phyloP scores from a whole-genome alignment of 2,797 vertebrate species.

The Macrochelys suwanniensis region DNA sequence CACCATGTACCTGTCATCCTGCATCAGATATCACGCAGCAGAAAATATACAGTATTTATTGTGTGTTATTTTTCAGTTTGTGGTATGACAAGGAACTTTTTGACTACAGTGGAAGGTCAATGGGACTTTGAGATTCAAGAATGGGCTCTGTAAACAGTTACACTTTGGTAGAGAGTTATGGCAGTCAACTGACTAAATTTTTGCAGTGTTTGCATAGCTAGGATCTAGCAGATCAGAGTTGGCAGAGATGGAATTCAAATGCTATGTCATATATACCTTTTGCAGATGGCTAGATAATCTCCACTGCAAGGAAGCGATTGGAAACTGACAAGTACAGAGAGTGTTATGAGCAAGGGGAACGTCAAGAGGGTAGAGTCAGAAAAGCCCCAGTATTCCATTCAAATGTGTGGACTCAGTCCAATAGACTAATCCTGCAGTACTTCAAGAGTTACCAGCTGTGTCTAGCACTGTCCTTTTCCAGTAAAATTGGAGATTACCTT shows the following conservation, averaged over 20 bases:
- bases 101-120: not conserved
- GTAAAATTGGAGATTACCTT: not conserved
- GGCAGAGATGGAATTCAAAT: not conserved
- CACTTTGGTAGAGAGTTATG: not conserved
- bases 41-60: not conserved
- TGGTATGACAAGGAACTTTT: not conserved
- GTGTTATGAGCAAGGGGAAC: not conserved
- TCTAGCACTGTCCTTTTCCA: not conserved
- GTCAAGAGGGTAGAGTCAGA: not conserved
- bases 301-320: not conserved
- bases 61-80: not conserved
- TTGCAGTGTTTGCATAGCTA: not conserved
- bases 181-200: not conserved
- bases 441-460: not conserved
- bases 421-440: not conserved
- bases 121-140: not conserved
- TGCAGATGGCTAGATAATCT: not conserved
- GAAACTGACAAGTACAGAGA: not conserved
- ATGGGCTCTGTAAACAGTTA: not conserved
- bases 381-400: not conserved
- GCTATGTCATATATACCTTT: not conserved
- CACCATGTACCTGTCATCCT: not conserved
- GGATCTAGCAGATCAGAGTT: not conserved
- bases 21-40: not conserved
- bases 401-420: accelerated